phyloP scores from a whole-genome alignment of 2,888 invertebrate genomes.

The Sesia bembeciformis region DNA sequence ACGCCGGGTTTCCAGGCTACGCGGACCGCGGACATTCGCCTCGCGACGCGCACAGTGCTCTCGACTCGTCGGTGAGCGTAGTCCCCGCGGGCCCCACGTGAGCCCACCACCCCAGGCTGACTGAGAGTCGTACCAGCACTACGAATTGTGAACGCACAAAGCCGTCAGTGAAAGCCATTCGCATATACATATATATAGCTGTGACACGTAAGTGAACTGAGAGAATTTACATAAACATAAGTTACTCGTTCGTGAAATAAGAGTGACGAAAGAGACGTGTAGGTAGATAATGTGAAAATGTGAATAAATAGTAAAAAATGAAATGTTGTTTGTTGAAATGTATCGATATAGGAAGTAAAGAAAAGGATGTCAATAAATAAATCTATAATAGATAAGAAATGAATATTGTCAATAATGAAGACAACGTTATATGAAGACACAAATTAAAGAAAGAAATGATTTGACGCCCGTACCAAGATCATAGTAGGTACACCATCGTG shows the following conservation, averaged over 20 bases:
- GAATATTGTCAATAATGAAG: too few relatives aligned
- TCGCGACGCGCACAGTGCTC: slow-evolving; percentile 9
- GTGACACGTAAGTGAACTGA: slow-evolving; percentile 37
- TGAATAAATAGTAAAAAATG: slow-evolving; percentile 49
- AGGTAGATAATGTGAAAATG: slow-evolving; percentile 63
- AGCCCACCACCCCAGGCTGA: slow-evolving; percentile 7
- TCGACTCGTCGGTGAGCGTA: slow-evolving; percentile 1
- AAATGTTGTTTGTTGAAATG: slow-evolving; percentile 65
- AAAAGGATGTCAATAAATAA: slow-evolving; percentile 45
- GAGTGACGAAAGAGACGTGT: slow-evolving; percentile 43
- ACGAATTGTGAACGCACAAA: slow-evolving; percentile 24
- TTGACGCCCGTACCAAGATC: too few relatives aligned
- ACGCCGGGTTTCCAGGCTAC: slow-evolving; percentile 1
- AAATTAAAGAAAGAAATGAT: too few relatives aligned
- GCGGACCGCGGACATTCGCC: slow-evolving; percentile 13
- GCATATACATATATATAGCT: slow-evolving; percentile 6
- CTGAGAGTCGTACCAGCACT: slow-evolving; percentile 1
- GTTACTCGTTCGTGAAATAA: slow-evolving; percentile 31
- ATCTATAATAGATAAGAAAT: neutral
- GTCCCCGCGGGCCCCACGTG: slow-evolving; percentile 25
- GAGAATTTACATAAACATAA: slow-evolving; percentile 29
- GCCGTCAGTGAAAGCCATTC: slow-evolving; percentile 7
- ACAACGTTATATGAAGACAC: too few relatives aligned
- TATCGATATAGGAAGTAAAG: slow-evolving; percentile 43
- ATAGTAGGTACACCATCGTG: too few relatives aligned